A percentile compares a stretch with the other conserved stretches of the same genome.
These are phyloP conservation scores for Paedocypris sp. DNA, from an alignment of 2,113 vertebrate genomes.

Conservation along the genomic window DNA sequence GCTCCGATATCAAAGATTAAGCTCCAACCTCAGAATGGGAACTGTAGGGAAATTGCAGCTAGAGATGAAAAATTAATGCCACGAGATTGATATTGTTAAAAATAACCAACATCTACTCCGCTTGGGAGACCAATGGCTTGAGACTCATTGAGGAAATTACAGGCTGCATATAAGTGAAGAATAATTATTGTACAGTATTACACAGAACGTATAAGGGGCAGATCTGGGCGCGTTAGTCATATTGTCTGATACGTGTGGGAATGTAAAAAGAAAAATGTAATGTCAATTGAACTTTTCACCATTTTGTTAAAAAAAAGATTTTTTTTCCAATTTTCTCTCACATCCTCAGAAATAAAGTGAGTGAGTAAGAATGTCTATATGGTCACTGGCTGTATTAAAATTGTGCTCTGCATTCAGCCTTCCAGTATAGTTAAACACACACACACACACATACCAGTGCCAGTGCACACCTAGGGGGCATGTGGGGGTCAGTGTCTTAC, in stretches of 20 bases:
- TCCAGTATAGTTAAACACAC: too few species aligned
- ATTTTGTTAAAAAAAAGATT: too few species aligned
- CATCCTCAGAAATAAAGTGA: too few species aligned
- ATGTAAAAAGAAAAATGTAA: slow-evolving; percentile 6
- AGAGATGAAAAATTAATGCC: slow-evolving; percentile 7
- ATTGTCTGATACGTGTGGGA: slow-evolving; percentile 11
- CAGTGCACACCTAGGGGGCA: too few species aligned
- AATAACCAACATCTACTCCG: neutral
- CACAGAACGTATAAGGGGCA: neutral
- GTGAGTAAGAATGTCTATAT: too few species aligned
- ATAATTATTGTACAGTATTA: slow-evolving; percentile 7
- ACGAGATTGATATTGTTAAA: neutral
- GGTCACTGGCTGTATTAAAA: too few species aligned
- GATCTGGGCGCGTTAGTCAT: neutral
- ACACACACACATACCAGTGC: too few species aligned
- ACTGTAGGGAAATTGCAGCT: neutral
- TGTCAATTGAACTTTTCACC: too few species aligned
- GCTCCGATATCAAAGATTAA: neutral
- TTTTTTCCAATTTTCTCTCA: too few species aligned
- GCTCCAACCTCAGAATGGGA: slow-evolving; percentile 13
- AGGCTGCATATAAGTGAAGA: neutral
- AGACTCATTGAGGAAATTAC: neutral
- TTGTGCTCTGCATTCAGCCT: too few species aligned
- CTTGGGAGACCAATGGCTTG: neutral
- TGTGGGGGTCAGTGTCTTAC: too few species aligned